A percentile compares a stretch with the other conserved stretches of the same genome.
phyloP scores from a whole-genome alignment of 53 echinoderm and acorn worm genomes.

The Echinometra lucunter region DNA sequence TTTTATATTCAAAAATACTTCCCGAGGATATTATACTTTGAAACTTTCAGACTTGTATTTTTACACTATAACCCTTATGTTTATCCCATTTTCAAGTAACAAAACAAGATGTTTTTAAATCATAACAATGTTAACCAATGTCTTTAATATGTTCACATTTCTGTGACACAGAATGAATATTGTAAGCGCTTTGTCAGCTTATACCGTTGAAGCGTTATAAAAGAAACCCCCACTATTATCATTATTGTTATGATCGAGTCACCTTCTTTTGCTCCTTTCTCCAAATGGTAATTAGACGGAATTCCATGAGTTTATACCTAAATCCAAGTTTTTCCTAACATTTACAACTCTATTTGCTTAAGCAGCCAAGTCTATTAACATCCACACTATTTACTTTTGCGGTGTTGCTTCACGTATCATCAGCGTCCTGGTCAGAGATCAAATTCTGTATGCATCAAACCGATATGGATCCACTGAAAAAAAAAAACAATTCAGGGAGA shows the following conservation, averaged over 20 bases:
- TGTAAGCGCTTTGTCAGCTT: no score
- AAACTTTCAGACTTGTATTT: no score
- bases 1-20: no score
- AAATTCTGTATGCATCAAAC: not conserved
- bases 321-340: not conserved
- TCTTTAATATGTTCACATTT: no score
- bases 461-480: not conserved
- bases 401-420: not conserved
- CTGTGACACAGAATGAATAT: no score
- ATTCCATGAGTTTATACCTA: not conserved
- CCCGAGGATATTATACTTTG: no score
- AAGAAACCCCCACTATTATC: no score
- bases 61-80: no score
- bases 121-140: no score
- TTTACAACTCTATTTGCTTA: not conserved
- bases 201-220: no score
- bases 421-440: not conserved
- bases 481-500: not conserved
- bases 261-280: not conserved
- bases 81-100: no score
- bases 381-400: slow-evolving; percentile 1
- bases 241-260: not conserved
- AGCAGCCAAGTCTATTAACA: not conserved
- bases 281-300: not conserved
- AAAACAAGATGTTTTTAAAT: no score